phyloP scores from a whole-genome alignment of 1,140 invertebrate genomes.

The Arctopsyche grandis region DNA sequence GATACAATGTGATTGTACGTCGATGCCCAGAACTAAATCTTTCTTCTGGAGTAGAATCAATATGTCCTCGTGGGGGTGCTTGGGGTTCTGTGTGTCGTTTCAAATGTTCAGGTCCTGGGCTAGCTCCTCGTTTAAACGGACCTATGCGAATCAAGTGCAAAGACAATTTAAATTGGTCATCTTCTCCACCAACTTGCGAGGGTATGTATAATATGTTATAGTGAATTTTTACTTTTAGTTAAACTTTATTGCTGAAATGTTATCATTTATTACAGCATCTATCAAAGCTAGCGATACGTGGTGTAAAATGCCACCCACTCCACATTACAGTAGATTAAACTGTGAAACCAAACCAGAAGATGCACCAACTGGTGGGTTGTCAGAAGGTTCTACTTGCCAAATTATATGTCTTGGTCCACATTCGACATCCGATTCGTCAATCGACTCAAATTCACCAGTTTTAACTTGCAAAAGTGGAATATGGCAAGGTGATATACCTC shows the following conservation, averaged over 20 bases:
- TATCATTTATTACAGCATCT: neutral
- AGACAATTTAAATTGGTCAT: constrained; percentile 47
- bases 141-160: constrained; percentile 34
- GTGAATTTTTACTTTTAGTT: neutral
- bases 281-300: constrained; percentile 3
- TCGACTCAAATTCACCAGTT: neutral
- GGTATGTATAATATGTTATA: constrained; percentile 24
- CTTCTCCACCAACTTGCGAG: constrained; percentile 42
- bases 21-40: constrained; percentile 28
- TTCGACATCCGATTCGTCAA: neutral
- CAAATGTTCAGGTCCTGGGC: constrained; percentile 17
- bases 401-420: neutral
- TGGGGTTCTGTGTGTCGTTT: constrained; percentile 48
- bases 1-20: constrained; percentile 49
- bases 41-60: constrained; percentile 4
- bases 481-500: constrained; percentile 31
- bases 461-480: constrained; percentile 18
- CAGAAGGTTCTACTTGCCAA: constrained; percentile 22
- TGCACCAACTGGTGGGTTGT: constrained; percentile 13
- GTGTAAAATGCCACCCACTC: constrained; percentile 27
- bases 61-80: constrained; percentile 32
- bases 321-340: constrained; percentile 4
- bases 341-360: constrained; percentile 3
- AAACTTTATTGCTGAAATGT: neutral
- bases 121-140: constrained; percentile 8